Evolutionary conservation across 2,113 vertebrate genomes (phyloP).

Genomic region (Willisornis vidua): DNA sequence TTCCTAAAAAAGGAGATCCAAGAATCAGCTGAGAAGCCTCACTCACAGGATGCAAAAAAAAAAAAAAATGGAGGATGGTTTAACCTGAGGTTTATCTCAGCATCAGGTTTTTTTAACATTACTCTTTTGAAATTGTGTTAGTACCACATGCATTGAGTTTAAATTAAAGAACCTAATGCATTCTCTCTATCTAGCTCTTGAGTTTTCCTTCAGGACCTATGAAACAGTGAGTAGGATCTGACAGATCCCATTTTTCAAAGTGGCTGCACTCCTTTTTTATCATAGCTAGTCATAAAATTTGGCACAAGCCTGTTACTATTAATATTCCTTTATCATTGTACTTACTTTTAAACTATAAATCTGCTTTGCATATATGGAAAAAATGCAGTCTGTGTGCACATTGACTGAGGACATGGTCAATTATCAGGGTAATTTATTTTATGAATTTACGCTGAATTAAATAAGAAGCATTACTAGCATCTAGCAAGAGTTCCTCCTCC

Average conservation of each 20-base stretch:
- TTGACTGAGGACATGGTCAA: slow-evolving; percentile 44
- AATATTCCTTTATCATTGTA: slow-evolving; percentile 53
- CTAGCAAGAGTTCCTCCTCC: slow-evolving; percentile 36
- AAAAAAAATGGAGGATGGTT: not conserved
- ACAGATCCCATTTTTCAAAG: slow-evolving; percentile 55
- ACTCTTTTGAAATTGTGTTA: not conserved
- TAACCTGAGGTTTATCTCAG: not conserved
- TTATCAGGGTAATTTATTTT: slow-evolving; percentile 67
- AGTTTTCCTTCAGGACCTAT: slow-evolving; percentile 17
- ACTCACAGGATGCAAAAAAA: not conserved
- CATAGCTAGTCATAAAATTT: slow-evolving; percentile 67
- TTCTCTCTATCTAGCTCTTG: not conserved
- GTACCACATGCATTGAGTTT: not conserved
- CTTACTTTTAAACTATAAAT: slow-evolving; percentile 64
- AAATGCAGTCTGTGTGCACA: not conserved
- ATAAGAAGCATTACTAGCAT: slow-evolving; percentile 32
- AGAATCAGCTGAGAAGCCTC: not conserved
- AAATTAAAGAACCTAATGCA: slow-evolving; percentile 6
- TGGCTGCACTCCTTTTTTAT: slow-evolving; percentile 50
- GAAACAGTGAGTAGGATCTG: slow-evolving; percentile 39
- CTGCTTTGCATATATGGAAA: slow-evolving; percentile 59
- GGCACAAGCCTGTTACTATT: slow-evolving; percentile 39
- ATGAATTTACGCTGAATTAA: slow-evolving; percentile 68
- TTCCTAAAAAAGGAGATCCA: not conserved
- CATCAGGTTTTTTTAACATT: not conserved